These are phyloP conservation scores for Dysmachus trigonus DNA, from an alignment of 2,888 invertebrate species.

Conservation along the genomic window DNA sequence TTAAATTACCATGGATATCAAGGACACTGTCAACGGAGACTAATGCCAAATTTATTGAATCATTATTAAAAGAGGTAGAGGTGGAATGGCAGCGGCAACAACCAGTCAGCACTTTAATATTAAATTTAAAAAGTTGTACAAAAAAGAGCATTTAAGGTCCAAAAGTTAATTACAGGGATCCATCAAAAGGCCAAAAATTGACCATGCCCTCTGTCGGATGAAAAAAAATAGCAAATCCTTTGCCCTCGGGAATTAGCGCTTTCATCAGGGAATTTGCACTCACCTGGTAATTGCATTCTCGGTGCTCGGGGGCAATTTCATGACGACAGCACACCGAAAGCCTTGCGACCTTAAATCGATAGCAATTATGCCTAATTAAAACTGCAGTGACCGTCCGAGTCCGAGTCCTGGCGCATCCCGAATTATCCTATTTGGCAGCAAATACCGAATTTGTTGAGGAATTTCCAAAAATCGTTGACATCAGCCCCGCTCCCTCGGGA, in stretches of 20 bases:
- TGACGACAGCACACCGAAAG: background rate
- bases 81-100: background rate
- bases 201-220: background rate
- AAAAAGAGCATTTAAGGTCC: background rate
- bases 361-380: slow-evolving; percentile 12
- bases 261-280: background rate
- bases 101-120: background rate
- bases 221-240: background rate
- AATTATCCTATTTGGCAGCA: background rate
- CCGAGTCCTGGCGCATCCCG: background rate
- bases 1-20: no score
- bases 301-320: background rate
- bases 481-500: background rate
- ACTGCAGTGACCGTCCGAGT: background rate
- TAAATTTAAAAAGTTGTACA: background rate
- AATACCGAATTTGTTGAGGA: background rate
- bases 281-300: background rate
- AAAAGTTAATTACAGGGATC: background rate
- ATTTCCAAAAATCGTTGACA: background rate
- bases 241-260: background rate
- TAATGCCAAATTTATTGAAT: no score
- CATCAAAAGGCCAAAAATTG: background rate
- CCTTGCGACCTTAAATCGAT: background rate
- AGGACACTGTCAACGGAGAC: no score
- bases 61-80: no score